phyloP scores from a whole-genome alignment of 2,113 vertebrate genomes.

The Gobius niger region DNA sequence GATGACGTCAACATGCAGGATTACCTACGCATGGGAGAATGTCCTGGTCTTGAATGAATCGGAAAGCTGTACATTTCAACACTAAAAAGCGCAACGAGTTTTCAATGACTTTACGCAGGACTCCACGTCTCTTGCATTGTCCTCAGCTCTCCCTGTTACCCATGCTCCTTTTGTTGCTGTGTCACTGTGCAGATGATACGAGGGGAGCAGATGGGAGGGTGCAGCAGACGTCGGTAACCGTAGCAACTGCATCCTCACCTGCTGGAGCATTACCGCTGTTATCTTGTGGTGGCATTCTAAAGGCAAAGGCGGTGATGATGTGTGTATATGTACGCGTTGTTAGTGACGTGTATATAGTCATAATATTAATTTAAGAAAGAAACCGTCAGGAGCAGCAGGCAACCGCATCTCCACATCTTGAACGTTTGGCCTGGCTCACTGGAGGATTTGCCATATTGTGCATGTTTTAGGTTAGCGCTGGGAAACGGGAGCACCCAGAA shows the following conservation, averaged over 20 bases:
- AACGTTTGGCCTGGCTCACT: no score
- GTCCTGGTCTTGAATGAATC: no score
- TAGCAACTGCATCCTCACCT: conserved; percentile 63
- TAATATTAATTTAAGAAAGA: background rate
- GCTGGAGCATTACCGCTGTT: conserved; percentile 20
- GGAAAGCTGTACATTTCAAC: no score
- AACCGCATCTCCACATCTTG: no score
- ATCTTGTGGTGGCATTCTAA: conserved; percentile 10
- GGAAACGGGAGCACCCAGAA: no score
- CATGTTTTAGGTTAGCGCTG: no score
- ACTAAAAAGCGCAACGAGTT: no score
- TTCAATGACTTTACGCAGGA: background rate
- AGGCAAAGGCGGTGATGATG: conserved; percentile 10
- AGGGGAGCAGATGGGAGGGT: conserved; percentile 45
- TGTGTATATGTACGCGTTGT: background rate
- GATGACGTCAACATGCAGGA: no score
- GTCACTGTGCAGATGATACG: conserved; percentile 50
- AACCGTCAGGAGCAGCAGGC: no score
- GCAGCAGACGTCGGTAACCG: conserved; percentile 63
- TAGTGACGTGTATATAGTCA: background rate
- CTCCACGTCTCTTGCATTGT: conserved; percentile 18
- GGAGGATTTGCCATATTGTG: no score
- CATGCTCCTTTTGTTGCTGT: conserved; percentile 47
- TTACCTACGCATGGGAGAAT: no score
- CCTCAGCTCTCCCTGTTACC: conserved; percentile 28